Conservation (phyloP, 2,113 vertebrate genomes). For the Clarias gariepinus region DNA sequence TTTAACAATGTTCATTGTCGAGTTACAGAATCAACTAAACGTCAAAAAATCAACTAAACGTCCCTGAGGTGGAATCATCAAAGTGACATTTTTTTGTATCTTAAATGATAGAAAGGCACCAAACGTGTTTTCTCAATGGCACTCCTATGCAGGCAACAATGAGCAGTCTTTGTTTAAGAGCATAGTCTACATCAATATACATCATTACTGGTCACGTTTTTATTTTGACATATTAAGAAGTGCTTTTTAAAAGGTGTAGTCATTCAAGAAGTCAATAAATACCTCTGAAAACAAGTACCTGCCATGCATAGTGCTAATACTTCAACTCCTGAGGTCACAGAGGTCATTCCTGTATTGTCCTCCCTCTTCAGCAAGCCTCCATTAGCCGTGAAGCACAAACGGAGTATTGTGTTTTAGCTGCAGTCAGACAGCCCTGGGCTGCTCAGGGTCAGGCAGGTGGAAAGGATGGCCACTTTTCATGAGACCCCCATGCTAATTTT, state of each 20-base stretch:
- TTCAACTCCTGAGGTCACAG: conserved; percentile 22
- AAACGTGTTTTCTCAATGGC: not conserved
- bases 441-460: conserved; percentile 36
- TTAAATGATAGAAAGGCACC: not conserved
- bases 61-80: not conserved
- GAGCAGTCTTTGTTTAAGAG: not conserved
- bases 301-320: conserved; percentile 57
- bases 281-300: conserved; percentile 56
- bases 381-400: conserved; percentile 19
- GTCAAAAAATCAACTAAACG: not conserved
- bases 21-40: too few relatives aligned
- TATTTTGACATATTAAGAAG: not conserved
- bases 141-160: not conserved
- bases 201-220: not conserved
- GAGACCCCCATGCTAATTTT: conserved; percentile 18
- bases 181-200: not conserved
- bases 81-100: not conserved
- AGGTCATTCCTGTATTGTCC: conserved; percentile 35
- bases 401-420: conserved; percentile 13
- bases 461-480: conserved; percentile 24
- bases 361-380: conserved; percentile 33
- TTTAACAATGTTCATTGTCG: too few relatives aligned
- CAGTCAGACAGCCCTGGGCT: conserved; percentile 32
- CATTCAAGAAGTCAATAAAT: conserved; percentile 21
- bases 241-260: not conserved